Conservation (phyloP, 2,113 vertebrate genomes). For the Bubo bubo region DNA sequence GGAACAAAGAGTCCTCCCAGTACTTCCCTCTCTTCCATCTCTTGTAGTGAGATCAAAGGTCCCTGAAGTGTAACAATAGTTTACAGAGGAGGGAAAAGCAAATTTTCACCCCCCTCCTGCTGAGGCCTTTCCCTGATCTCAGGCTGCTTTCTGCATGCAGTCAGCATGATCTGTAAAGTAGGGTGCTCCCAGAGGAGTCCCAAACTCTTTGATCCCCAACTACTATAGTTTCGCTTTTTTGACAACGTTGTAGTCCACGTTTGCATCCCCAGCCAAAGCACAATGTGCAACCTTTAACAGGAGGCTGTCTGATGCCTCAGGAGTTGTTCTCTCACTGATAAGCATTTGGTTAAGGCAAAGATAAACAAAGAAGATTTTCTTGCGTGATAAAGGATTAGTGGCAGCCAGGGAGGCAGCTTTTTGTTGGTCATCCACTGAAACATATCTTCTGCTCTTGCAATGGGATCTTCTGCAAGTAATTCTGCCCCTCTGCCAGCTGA, state of each 20-base stretch:
- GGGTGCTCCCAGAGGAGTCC: not conserved
- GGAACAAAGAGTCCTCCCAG: not conserved
- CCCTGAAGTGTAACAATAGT: not conserved
- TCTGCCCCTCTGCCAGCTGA: not conserved
- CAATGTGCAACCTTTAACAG: not conserved
- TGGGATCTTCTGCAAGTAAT: not conserved
- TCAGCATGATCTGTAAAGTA: not conserved
- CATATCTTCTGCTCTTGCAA: not conserved
- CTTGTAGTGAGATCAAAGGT: conserved; percentile 16
- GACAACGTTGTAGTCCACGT: accelerated
- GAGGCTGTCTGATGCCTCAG: not conserved
- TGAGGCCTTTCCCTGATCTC: not conserved
- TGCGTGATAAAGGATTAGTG: not conserved
- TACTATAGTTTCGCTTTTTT: not conserved
- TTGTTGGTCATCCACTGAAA: not conserved
- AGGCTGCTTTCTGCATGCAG: not conserved
- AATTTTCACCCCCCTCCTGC: not conserved
- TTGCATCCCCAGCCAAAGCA: not conserved
- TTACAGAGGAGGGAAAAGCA: not conserved
- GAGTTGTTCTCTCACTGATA: not conserved
- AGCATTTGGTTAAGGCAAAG: not conserved
- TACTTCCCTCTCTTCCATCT: not conserved
- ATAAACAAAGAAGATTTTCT: not conserved
- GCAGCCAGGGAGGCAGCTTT: not conserved
- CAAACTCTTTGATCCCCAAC: not conserved